Evolutionary conservation across 2,797 vertebrate genomes (phyloP), one percentile per base, ranked within the genome.

Genomic region (Arnoldichthys spilopterus): DNA sequence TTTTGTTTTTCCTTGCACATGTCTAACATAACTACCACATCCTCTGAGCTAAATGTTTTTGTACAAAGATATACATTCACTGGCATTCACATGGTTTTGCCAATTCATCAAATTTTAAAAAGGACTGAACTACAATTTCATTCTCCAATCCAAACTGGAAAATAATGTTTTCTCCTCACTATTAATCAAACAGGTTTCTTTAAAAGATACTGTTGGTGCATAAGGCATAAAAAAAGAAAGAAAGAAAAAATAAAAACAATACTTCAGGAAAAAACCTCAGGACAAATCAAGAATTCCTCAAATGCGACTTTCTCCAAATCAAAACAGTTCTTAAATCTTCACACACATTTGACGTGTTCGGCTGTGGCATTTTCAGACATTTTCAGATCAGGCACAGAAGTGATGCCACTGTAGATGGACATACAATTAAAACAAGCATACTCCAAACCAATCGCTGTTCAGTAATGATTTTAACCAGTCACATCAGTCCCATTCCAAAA

Each of bases 1-100:
- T 85, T 84, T 76, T 68, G 28, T 81, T 85, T 56, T 85, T 92
- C 90, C 87, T 67, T 91, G 90, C 94, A 90, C 88, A 94, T 93
- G 90, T 96, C 95, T 97, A 84, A 95, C 88, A 89, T 94, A 91
- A 95, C 96, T 97, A 96, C 95, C 92, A 94, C 95, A 93, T 96
- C 95, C 95, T 95, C 94, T 92, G 94, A 97, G 95, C 95, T 94
- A 95, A 93, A 93, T 91, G 90, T 94, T 95, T 77, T 92, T 97
- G 93, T 95, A 93, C 96, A 95, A 96, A 95, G 95, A 96, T 94
- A 96, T 95, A 95, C 96, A 96, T 96, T 95, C 94, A 94, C 90
- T 91, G 91, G 92, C 92, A 92, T 93, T 93, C 92, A 94, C 91
- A 92, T 91, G 90, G 85, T 87, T 88, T 88, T 88, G 88, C 90